Percentiles rank a stretch among this genome's conserved stretches.
These are phyloP conservation scores for Clunio marinus DNA, from an alignment of 2,888 invertebrate species.

Conservation along the genomic window DNA sequence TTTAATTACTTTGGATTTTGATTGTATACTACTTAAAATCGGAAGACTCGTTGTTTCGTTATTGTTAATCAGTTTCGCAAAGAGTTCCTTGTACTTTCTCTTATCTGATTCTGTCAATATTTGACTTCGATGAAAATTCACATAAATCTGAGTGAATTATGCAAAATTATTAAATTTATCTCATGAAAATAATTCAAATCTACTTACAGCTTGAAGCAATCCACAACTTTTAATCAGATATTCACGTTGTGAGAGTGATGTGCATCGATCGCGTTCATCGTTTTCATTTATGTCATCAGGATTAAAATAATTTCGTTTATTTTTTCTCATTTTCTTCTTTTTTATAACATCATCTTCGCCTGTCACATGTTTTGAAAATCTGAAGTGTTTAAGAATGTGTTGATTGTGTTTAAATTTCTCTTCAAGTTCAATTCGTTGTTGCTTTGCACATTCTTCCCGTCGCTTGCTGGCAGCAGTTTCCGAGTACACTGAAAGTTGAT, in stretches of 20 bases:
- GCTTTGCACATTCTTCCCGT: conserved; percentile 67
- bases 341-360: conserved; percentile 42
- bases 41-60: conserved; percentile 7
- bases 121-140: conserved; percentile 44
- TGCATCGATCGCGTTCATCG: conserved; percentile 68
- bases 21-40: conserved; percentile 3
- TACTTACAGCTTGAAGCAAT: conserved; percentile 59
- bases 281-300: conserved; percentile 63
- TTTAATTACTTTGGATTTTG: conserved; percentile 30
- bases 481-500: conserved; percentile 61
- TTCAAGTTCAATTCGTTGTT: conserved; percentile 60
- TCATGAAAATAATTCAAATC: conserved; percentile 44
- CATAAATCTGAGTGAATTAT: conserved; percentile 44
- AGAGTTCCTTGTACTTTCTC: conserved; percentile 44
- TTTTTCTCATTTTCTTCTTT: conserved; percentile 42
- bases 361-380: conserved; percentile 45
- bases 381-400: conserved; percentile 22
- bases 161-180: background rate
- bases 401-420: conserved; percentile 40
- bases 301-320: conserved; percentile 42
- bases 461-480: conserved; percentile 73
- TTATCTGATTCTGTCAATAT: conserved; percentile 48
- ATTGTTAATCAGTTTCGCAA: conserved; percentile 35
- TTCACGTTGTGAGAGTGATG: conserved; percentile 62
- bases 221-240: conserved; percentile 66